Evolutionary conservation across 2,113 vertebrate species (phyloP).

Genomic region (Eublepharis macularius): DNA sequence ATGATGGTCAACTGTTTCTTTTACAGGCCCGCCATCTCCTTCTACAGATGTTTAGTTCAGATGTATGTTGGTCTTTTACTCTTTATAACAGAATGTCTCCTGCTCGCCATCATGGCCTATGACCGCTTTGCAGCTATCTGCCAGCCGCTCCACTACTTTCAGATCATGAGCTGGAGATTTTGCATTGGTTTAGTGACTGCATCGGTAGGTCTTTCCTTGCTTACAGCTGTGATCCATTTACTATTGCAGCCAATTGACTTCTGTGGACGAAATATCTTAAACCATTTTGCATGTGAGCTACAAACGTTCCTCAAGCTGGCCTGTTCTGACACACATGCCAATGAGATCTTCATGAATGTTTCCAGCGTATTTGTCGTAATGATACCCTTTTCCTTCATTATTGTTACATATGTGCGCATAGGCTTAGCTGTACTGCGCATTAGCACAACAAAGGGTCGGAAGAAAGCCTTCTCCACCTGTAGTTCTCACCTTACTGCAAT

Average conservation of each 20-base stretch:
- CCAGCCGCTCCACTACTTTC: conserved; percentile 52
- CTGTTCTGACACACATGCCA: not conserved
- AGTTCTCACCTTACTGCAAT: conserved; percentile 26
- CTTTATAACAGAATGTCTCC: conserved; percentile 47
- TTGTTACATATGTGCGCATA: conserved; percentile 22
- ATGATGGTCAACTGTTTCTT: conserved; percentile 52
- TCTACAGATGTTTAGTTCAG: conserved; percentile 50
- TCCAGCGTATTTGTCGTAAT: not conserved
- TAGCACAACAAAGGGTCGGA: not conserved
- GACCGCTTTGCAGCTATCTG: conserved; percentile 60
- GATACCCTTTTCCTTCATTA: conserved; percentile 10
- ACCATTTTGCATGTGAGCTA: conserved; percentile 6
- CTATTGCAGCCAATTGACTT: not conserved
- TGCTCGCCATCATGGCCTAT: conserved; percentile 61
- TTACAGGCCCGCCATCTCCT: conserved; percentile 49
- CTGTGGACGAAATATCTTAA: not conserved
- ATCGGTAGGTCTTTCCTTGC: conserved; percentile 26
- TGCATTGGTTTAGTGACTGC: conserved; percentile 44
- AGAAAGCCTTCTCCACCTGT: conserved; percentile 37
- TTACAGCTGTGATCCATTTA: not conserved
- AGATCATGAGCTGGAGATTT: conserved; percentile 45
- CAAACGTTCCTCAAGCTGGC: not conserved
- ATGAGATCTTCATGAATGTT: not conserved
- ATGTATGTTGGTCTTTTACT: conserved; percentile 59
- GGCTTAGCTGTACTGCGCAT: conserved; percentile 9